Percentiles rank a stretch among this genome's conserved stretches.
Conservation (phyloP, 2,113 vertebrate genomes). For the Crypturellus undulatus region DNA sequence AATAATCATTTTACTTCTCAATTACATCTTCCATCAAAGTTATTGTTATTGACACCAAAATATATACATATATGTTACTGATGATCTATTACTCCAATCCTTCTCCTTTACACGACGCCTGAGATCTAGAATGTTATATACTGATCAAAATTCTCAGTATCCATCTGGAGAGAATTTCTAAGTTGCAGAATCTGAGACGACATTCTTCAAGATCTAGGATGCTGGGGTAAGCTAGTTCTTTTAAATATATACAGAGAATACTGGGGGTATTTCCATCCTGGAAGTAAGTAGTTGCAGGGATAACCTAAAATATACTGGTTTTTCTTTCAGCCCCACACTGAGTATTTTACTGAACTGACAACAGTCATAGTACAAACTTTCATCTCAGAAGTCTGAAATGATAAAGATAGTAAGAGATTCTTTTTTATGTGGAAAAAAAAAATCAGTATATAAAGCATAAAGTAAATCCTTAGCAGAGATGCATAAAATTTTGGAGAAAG, state of each 20-base stretch:
- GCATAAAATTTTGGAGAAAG: constrained; percentile 7
- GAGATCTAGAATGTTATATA: background rate
- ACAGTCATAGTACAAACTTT: background rate
- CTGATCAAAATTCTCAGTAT: background rate
- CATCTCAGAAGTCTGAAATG: background rate
- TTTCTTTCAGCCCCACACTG: background rate
- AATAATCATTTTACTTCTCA: background rate
- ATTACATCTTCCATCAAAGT: background rate
- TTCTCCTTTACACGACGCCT: background rate
- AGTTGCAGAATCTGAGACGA: background rate
- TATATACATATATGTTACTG: background rate
- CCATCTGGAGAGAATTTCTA: background rate
- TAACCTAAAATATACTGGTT: background rate
- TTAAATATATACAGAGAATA: background rate
- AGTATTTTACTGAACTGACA: background rate
- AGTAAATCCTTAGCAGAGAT: background rate
- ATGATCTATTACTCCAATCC: background rate
- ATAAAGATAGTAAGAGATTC: background rate
- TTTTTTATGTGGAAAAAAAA: background rate
- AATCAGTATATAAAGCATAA: background rate
- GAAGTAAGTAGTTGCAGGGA: background rate
- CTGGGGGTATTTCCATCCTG: background rate
- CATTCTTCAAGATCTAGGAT: background rate
- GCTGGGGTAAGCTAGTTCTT: background rate
- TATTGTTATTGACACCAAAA: background rate